Conservation (phyloP, 1,140 invertebrate species). For the Dreissena polymorpha region DNA sequence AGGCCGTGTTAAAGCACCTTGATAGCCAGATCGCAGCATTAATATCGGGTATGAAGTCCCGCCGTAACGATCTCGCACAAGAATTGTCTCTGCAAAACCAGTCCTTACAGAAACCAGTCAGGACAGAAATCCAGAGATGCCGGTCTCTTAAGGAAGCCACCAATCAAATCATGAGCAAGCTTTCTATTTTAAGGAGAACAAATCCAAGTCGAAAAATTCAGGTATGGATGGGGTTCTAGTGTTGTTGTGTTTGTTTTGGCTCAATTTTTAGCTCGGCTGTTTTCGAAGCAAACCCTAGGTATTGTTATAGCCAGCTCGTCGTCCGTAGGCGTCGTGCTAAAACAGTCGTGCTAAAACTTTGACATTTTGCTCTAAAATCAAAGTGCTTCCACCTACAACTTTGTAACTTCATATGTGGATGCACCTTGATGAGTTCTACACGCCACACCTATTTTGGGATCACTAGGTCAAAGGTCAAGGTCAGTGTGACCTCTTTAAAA, state of each 20-base stretch:
- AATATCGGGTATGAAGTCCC: background rate
- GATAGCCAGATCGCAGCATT: background rate
- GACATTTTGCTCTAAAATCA: too few relatives aligned
- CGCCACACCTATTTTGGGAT: too few relatives aligned
- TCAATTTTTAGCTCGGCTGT: background rate
- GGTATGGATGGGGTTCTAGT: background rate
- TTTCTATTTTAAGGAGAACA: conserved; percentile 11
- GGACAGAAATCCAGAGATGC: conserved; percentile 15
- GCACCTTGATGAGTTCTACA: too few relatives aligned
- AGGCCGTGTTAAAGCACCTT: background rate
- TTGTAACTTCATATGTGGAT: too few relatives aligned
- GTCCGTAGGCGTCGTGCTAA: background rate
- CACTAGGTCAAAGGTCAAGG: too few relatives aligned
- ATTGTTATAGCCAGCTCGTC: background rate
- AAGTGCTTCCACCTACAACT: too few relatives aligned
- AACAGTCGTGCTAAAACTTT: background rate
- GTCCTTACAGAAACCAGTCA: conserved; percentile 12
- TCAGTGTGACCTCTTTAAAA: too few relatives aligned
- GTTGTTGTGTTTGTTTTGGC: background rate
- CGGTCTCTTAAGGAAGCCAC: background rate
- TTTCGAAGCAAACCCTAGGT: background rate
- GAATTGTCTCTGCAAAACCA: background rate
- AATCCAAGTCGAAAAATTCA: background rate
- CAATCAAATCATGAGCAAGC: conserved; percentile 32
- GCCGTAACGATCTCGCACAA: background rate